phyloP scores from a whole-genome alignment of 2,797 vertebrate species.

The Menidia menidia region DNA sequence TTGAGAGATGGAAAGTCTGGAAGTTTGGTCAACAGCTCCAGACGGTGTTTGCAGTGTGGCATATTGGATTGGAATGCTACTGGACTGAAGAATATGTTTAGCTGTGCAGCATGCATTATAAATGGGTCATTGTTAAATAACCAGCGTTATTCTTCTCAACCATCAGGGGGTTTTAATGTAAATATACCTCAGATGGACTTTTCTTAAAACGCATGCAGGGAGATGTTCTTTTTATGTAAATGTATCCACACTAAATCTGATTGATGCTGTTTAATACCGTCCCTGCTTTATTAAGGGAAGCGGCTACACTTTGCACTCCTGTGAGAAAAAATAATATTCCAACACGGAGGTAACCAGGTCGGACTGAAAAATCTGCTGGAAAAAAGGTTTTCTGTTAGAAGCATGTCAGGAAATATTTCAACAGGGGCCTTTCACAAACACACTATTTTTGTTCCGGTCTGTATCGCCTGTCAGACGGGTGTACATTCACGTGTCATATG shows the following conservation, averaged over 20 bases:
- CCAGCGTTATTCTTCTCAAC: too few relatives aligned
- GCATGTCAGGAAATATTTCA: constrained; percentile 54
- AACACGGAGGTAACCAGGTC: constrained; percentile 19
- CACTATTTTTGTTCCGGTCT: constrained; percentile 71
- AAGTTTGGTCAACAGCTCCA: not conserved
- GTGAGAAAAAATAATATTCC: constrained; percentile 17
- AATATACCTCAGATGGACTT: too few relatives aligned
- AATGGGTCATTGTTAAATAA: too few relatives aligned
- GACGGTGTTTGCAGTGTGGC: not conserved
- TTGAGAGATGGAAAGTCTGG: not conserved
- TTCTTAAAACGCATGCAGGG: too few relatives aligned
- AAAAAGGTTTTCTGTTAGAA: constrained; percentile 54
- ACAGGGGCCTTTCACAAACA: constrained; percentile 54
- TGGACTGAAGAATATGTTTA: too few relatives aligned
- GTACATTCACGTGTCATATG: constrained; percentile 70
- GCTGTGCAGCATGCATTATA: too few relatives aligned
- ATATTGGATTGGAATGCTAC: too few relatives aligned
- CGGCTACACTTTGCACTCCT: not conserved
- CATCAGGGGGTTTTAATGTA: too few relatives aligned
- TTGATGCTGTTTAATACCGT: not conserved
- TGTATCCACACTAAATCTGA: too few relatives aligned
- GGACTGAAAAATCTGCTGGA: constrained; percentile 40
- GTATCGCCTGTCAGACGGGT: constrained; percentile 72
- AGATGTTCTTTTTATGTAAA: not conserved
- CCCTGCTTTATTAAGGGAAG: constrained; percentile 8